phyloP scores from a whole-genome alignment of 1,140 invertebrate species.

The Diabrotica virgifera region DNA sequence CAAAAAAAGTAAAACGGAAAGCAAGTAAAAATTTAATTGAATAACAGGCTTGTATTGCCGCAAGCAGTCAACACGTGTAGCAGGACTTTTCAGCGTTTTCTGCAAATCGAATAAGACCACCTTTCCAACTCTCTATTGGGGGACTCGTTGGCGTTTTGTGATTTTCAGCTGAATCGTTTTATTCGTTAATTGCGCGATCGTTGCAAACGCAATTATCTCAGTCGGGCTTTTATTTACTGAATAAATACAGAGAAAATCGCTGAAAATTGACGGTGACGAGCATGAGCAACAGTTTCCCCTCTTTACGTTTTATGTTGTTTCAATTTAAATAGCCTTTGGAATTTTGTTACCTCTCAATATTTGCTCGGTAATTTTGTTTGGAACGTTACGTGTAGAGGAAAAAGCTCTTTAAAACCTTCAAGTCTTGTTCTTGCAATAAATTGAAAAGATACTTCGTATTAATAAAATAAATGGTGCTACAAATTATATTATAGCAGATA shows the following conservation, averaged over 20 bases:
- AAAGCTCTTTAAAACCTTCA: too few relatives aligned
- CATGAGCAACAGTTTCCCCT: conserved; percentile 20
- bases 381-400: too few relatives aligned
- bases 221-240: conserved; percentile 41
- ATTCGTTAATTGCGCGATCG: conserved; percentile 44
- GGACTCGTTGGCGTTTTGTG: conserved; percentile 18
- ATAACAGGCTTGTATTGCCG: background rate
- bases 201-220: conserved; percentile 46
- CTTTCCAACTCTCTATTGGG: background rate
- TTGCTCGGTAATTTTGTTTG: too few relatives aligned
- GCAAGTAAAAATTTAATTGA: background rate
- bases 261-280: conserved; percentile 33
- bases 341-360: background rate
- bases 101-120: background rate
- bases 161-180: conserved; percentile 42
- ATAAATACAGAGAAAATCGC: conserved; percentile 43
- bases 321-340: conserved; percentile 11
- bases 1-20: too few relatives aligned
- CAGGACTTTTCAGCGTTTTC: background rate
- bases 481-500: too few relatives aligned
- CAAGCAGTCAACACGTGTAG: background rate
- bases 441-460: too few relatives aligned
- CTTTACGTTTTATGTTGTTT: conserved; percentile 10
- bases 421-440: too few relatives aligned
- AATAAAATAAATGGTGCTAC: too few relatives aligned